Evolutionary conservation across 1,140 invertebrate species (phyloP), one percentile per base, ranked within the genome.

Genomic region (Saccostrea glomerata): DNA sequence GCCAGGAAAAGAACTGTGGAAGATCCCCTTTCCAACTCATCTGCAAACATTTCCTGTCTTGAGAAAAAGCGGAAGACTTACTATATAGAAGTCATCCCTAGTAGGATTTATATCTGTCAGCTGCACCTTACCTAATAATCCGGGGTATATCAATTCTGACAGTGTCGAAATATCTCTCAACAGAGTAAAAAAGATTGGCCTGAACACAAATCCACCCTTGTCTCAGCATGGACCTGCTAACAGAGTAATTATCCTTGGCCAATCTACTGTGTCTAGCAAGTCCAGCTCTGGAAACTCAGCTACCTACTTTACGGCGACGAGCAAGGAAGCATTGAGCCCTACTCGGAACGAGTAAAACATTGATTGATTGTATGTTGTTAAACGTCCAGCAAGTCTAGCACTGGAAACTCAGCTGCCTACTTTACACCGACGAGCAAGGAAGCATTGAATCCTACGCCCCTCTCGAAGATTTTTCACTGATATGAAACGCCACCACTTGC

Each of bases 211-310:
- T 20, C 58, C 58, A 60, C 0, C 89, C 70, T 47, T 90, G 40
- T 58, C 84, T 25, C 89, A 90, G 47, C 73, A 86, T 90, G 89
- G 89, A 25, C 89, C 89, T 12, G 73, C 87, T 23, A 83, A 90
- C 17, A 90, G 70, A 13, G 66, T 86, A 0, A 88, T 90, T 7
- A 85, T 82, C 36, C 82, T 90, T 25, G 66, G 89, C 17, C 89
- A 90, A 83, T 25, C 40, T 15, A 88, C 30, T 87, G 36, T 89
- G 4, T 83, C 85, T 6, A 56, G 40, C 12, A 87, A 90, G 85
- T 17, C 23, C 13, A 90, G 87, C 73, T 86, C 89, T 63, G 89
- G 86, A 82, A 66, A 66, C 12, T 25, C 58, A 5, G 84, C 86
- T 25, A 87, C 86, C 9, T 86, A 85, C 23, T 90, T 77, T 36